Conservation (phyloP, 2,888 invertebrate species). For the Brenthis daphne region DNA sequence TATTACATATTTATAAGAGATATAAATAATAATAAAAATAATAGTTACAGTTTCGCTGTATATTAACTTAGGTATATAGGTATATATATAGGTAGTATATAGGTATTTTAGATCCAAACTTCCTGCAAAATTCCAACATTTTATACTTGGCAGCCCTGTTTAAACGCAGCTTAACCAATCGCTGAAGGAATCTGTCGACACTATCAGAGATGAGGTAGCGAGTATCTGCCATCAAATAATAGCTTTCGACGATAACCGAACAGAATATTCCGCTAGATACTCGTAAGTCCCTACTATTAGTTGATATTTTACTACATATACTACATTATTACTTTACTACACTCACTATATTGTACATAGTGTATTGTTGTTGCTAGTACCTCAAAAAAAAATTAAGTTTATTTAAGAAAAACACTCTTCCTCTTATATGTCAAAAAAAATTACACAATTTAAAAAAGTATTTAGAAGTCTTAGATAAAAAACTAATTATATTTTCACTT, state of each 20-base stretch:
- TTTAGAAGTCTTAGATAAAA: too few relatives aligned
- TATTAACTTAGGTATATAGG: neutral
- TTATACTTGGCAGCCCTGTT: conserved; percentile 22
- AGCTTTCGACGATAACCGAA: conserved; percentile 40
- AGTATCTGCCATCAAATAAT: conserved; percentile 49
- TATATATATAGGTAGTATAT: too few relatives aligned
- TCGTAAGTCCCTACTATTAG: conserved; percentile 22
- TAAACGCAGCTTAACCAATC: conserved; percentile 49
- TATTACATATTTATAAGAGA: too few relatives aligned
- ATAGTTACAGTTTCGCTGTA: neutral
- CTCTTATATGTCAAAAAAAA: too few relatives aligned
- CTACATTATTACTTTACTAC: neutral
- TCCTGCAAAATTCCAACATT: neutral
- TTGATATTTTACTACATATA: neutral
- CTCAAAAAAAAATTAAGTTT: too few relatives aligned
- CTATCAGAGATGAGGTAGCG: conserved; percentile 48
- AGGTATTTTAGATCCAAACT: neutral
- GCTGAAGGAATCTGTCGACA: conserved; percentile 55
- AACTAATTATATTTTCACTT: too few relatives aligned
- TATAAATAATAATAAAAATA: too few relatives aligned
- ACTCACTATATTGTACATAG: neutral
- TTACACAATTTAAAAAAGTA: too few relatives aligned
- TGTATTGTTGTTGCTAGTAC: too few relatives aligned
- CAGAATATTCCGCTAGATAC: conserved; percentile 29
- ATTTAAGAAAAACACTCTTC: too few relatives aligned